Conservation (phyloP, 2,113 vertebrate genomes). For the Peucedramus taeniatus region DNA sequence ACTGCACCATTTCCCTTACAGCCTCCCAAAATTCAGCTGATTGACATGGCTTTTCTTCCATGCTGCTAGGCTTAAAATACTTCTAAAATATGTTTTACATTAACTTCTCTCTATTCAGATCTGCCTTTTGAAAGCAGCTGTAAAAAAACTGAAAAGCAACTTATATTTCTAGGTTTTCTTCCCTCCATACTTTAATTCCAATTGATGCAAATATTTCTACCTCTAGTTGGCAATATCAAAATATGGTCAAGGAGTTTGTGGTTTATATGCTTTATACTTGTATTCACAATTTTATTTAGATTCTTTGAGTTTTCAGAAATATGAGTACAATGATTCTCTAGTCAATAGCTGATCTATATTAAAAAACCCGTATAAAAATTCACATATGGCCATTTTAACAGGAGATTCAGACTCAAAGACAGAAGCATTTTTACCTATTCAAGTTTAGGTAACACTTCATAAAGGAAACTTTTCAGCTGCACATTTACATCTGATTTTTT, state of each 20-base stretch:
- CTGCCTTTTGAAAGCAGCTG: not conserved
- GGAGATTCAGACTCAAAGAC: not conserved
- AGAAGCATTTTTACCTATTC: not conserved
- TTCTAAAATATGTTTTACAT: not conserved
- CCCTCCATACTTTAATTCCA: not conserved
- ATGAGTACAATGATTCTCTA: not conserved
- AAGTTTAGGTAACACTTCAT: not conserved
- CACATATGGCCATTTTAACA: not conserved
- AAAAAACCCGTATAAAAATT: not conserved
- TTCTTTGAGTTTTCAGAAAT: not conserved
- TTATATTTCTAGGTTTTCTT: not conserved
- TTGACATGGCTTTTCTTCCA: not conserved
- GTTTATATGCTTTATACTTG: not conserved
- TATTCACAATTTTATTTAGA: not conserved
- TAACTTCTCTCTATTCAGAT: not conserved
- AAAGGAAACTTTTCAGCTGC: not conserved
- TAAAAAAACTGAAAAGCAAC: not conserved
- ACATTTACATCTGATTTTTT: not conserved
- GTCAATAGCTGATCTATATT: not conserved
- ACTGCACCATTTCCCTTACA: not conserved
- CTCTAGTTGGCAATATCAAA: not conserved
- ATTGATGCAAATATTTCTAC: not conserved
- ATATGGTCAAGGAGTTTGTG: not conserved
- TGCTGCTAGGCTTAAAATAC: not conserved
- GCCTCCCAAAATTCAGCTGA: not conserved